These are phyloP conservation scores for Drosophila rubida DNA, from an alignment of 2,888 invertebrate species.

Conservation along the genomic window DNA sequence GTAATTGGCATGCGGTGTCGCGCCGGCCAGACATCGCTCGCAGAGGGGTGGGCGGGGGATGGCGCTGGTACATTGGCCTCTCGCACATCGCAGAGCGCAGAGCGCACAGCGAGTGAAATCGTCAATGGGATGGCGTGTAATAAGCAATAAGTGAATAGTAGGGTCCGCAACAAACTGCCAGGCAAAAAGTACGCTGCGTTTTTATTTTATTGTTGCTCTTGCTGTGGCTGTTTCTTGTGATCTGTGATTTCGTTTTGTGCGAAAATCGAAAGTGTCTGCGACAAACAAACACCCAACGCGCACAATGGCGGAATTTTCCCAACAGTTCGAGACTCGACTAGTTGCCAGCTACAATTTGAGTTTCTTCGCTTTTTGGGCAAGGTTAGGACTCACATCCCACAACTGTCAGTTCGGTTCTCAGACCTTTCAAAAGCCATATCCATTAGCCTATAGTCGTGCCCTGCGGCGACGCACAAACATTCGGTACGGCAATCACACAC, in stretches of 20 bases:
- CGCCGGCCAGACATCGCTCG: constrained; percentile 29
- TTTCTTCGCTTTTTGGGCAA: constrained; percentile 29
- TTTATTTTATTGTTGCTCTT: constrained; percentile 37
- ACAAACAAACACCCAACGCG: constrained; percentile 19
- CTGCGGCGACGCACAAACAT: constrained; percentile 30
- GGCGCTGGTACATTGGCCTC: constrained; percentile 70
- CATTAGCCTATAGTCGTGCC: constrained; percentile 7
- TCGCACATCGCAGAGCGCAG: too few species aligned
- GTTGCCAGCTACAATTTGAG: background rate
- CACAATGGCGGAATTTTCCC: constrained; percentile 51
- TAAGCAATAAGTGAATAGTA: constrained; percentile 55
- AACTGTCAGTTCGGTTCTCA: constrained; percentile 23
- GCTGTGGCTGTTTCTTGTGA: constrained; percentile 34
- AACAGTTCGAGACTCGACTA: constrained; percentile 12
- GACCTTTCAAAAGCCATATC: constrained; percentile 14
- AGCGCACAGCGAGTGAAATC: constrained; percentile 65
- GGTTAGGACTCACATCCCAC: constrained; percentile 34
- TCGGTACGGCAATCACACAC: constrained; percentile 42
- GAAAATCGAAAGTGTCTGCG: constrained; percentile 75
- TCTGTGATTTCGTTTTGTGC: constrained; percentile 63
- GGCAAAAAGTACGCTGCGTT: constrained; percentile 4
- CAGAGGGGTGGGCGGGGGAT: too few species aligned
- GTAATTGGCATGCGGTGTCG: constrained; percentile 44
- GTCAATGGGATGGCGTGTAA: constrained; percentile 59
- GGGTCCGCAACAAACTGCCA: constrained; percentile 36